Base-by-base conservation (phyloP, 2,888 invertebrate species). In the Pristionchus mayeri region DNA sequence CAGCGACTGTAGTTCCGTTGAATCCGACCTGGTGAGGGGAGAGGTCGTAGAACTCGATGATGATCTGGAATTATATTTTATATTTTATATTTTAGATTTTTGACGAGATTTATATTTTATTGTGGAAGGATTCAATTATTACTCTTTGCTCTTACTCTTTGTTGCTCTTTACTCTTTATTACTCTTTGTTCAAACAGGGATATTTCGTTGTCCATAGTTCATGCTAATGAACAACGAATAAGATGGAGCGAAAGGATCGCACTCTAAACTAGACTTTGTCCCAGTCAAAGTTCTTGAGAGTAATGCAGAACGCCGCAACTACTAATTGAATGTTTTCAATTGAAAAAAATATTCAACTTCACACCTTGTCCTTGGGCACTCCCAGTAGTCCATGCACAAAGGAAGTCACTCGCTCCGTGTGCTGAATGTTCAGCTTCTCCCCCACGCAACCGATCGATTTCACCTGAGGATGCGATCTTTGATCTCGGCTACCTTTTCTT, bases 361-460 rank as follows among this genome's bases (percentile, higher is more conserved):
- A 40, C 37, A 83, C 83, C 83, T 83, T 83, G 24, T 83, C 83
- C 50, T 67, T 71, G 34, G 83, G 71, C 3, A 83, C 71, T 30
- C 37, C 37, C 30, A 67, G 37, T 0, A 52, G 6, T 34, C 27
- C n/a, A 6, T 52, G 16, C 24, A 83, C 34, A 40, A 50, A 83
- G 9, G 44, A 67, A 16, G 83, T 83, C 9, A 83, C 50, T 71
- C 83, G 3, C 71, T 67, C 34, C 9, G 83, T 83, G 71, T 83
- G 83, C 30, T 83, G 83, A 37, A 83, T 83, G 71, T 83, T 83
- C 37, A 71, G 54, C 21, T 48, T 21, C 44, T 67, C 71, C 2
- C 83, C 83, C 30, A 83, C n/a, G 34, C 83, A 83, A 27, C 83
- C 83, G 71, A 83, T 83, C 52, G 83, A 83, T 50, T 83, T 83